Conservation (phyloP, 2,888 invertebrate genomes). For the Stenotaenia linearis region DNA sequence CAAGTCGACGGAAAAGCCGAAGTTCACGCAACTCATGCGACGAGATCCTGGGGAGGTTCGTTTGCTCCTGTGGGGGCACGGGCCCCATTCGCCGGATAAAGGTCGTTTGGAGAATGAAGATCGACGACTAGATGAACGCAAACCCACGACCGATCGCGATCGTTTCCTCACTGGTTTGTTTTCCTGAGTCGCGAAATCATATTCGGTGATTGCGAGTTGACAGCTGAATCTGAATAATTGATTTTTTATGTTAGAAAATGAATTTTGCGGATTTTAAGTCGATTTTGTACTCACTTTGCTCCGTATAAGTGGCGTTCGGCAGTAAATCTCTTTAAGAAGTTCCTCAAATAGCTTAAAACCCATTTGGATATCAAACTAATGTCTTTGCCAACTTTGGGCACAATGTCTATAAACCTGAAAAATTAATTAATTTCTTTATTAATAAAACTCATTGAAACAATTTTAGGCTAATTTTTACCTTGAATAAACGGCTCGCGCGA, state of each 20-base stretch:
- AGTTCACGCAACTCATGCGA: constrained; percentile 55
- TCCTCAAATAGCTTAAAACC: constrained; percentile 53
- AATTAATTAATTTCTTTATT: too few species aligned
- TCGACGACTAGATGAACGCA: not conserved
- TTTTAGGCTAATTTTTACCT: too few species aligned
- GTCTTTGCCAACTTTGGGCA: constrained; percentile 62
- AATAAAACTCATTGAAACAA: too few species aligned
- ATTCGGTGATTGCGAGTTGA: constrained; percentile 62
- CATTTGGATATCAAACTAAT: constrained; percentile 58
- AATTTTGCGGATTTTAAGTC: not conserved
- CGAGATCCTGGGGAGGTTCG: constrained; percentile 39
- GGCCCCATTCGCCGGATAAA: constrained; percentile 15
- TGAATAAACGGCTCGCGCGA: constrained; percentile 75
- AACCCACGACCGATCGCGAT: not conserved
- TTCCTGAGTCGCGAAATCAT: constrained; percentile 42
- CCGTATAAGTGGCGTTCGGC: constrained; percentile 48
- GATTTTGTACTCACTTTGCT: constrained; percentile 48
- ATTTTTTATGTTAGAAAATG: not conserved
- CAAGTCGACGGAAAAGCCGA: constrained; percentile 58
- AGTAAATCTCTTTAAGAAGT: constrained; percentile 51
- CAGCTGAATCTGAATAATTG: constrained; percentile 52
- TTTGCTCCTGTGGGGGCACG: constrained; percentile 7
- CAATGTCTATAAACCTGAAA: constrained; percentile 66
- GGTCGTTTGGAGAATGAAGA: not conserved
- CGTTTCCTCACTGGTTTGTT: not conserved